Conservation (phyloP, 2,797 vertebrate species). For the Rhadinocentrus ornatus region DNA sequence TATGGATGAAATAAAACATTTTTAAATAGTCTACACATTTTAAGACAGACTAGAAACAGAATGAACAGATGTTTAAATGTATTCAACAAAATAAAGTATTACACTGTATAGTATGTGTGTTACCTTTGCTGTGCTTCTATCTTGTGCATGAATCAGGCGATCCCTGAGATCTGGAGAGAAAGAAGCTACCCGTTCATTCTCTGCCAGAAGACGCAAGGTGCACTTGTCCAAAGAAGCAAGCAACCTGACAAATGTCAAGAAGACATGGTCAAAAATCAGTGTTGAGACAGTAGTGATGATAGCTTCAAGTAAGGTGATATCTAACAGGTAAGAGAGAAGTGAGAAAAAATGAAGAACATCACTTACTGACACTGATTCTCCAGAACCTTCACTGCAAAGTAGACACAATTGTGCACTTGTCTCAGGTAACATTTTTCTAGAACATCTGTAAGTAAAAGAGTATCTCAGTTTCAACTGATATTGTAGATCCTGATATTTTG, state of each 20-base stretch:
- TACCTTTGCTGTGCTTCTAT: constrained; percentile 91
- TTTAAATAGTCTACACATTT: not conserved
- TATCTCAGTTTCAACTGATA: not conserved
- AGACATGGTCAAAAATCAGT: not conserved
- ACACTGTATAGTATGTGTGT: not conserved
- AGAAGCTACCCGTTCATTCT: constrained; percentile 92
- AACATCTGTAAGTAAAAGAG: constrained; percentile 76
- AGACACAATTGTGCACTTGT: constrained; percentile 96
- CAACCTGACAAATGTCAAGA: constrained; percentile 78
- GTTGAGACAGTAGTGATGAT: not conserved
- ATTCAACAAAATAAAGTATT: too few relatives aligned
- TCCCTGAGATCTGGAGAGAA: constrained; percentile 90
- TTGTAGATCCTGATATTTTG: not conserved
- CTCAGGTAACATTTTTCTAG: constrained; percentile 87
- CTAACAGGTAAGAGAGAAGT: not conserved
- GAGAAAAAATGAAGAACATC: not conserved
- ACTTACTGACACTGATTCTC: constrained; percentile 95
- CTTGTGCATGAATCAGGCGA: constrained; percentile 87
- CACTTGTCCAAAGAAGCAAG: constrained; percentile 92
- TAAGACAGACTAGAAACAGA: not conserved
- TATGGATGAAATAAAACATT: constrained; percentile 3
- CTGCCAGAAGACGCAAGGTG: constrained; percentile 91
- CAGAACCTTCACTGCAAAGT: constrained; percentile 95
- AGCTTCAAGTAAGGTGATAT: not conserved
- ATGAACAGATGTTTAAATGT: not conserved